phyloP scores from a whole-genome alignment of 2,797 vertebrate species.

The Protosalanx chinensis region DNA sequence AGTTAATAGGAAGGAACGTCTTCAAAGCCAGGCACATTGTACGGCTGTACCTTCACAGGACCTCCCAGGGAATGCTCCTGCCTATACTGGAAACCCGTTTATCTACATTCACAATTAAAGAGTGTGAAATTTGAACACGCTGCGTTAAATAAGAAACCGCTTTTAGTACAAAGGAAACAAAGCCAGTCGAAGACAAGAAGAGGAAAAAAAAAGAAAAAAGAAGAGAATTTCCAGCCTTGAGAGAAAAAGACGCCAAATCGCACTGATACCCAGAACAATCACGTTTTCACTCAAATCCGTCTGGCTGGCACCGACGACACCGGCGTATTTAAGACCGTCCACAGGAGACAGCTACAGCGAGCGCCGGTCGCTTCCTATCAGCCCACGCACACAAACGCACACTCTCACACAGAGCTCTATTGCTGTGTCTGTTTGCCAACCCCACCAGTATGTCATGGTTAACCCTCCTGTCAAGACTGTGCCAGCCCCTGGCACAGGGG shows the following conservation, averaged over 20 bases:
- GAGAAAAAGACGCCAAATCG: constrained; percentile 57
- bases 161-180: constrained; percentile 77
- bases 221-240: constrained; percentile 50
- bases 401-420: constrained; percentile 29
- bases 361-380: constrained; percentile 32
- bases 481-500: constrained; percentile 48
- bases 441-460: constrained; percentile 42
- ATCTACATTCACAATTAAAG: constrained; percentile 74
- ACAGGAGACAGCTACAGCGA: constrained; percentile 34
- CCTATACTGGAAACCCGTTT: constrained; percentile 62
- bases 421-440: constrained; percentile 43
- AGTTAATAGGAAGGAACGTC: constrained; percentile 57
- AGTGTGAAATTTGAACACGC: constrained; percentile 77
- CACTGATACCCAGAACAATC: constrained; percentile 75
- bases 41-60: constrained; percentile 58
- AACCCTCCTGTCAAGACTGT: constrained; percentile 43
- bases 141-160: constrained; percentile 73
- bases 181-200: constrained; percentile 51
- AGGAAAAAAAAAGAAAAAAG: constrained; percentile 24
- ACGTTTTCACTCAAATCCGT: constrained; percentile 68
- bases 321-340: constrained; percentile 57
- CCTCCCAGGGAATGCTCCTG: constrained; percentile 38
- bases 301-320: constrained; percentile 55
- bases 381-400: constrained; percentile 23
- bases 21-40: constrained; percentile 63